Evolutionary conservation across 2,888 invertebrate species (phyloP), one percentile per base, ranked within the genome.

Genomic region (Notodonta dromedarius): DNA sequence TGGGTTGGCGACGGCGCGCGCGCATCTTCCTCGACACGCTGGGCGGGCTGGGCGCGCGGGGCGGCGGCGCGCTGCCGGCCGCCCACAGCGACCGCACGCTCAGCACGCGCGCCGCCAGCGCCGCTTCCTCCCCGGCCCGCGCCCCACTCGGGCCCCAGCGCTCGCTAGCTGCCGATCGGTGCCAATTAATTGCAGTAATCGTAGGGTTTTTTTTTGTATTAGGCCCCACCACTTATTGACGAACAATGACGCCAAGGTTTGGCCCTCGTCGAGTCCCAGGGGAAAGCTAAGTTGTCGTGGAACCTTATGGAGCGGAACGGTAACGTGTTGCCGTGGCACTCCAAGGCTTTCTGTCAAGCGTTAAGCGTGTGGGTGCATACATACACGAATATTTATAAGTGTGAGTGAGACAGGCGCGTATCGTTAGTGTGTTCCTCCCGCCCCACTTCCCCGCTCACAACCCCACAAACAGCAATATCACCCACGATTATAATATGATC

Each of bases 131-230:
- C 71, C 79, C 79, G 74, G 78, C 78, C 71, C 82, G 79, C 81
- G 84, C 84, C 80, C 83, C 85, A 75, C 73, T 77, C 86, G 88
- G 84, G 86, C 85, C 88, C 87, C 89, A 90, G 90, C 90, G 93
- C 92, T 87, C 92, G 92, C 92, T 93, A 93, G 86, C 93, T 93
- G 93, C 90, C 92, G 89, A 93, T 89, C 75, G 88, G 92, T 89
- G 87, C 80, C 85, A 85, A 85, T 91, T 90, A 90, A 71, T 71
- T 76, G 61, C 60, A 63, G 65, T 68, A 65, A 42, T 71, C 74
- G 69, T 71, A 5, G 53, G 35, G 24, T 24, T 24, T 2, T 24
- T 24, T 24, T 24, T 24, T 2, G 24, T 24, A 24, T 24, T 46
- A 46, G 9, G 42, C 12, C 42, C 42, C 9, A 0, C 35, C 35